Percentiles rank a stretch among this genome's conserved stretches.
Conservation (phyloP, 2,888 invertebrate species). For the Invenusta paracnida region DNA sequence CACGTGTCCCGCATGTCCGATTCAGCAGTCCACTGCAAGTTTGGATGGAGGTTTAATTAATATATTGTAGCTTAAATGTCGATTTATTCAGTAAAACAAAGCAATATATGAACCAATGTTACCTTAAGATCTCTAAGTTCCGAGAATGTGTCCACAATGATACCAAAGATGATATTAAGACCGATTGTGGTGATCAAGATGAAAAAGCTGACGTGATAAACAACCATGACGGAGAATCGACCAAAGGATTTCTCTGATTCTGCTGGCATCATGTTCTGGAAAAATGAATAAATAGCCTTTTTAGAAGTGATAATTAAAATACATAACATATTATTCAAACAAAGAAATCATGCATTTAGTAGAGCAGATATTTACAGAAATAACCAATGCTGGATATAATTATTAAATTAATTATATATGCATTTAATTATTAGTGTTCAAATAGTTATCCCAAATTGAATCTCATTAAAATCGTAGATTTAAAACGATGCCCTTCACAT, state of each 20-base stretch:
- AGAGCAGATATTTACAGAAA: too few relatives aligned
- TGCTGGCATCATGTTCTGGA: conserved; percentile 47
- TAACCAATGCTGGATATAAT: too few relatives aligned
- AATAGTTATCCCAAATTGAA: too few relatives aligned
- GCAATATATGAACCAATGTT: background rate
- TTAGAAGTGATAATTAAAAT: too few relatives aligned
- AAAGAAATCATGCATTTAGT: background rate
- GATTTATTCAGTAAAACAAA: background rate
- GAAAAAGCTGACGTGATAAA: conserved; percentile 60
- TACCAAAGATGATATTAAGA: conserved; percentile 61
- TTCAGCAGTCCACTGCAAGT: conserved; percentile 60
- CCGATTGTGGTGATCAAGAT: conserved; percentile 61
- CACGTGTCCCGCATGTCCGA: conserved; percentile 60
- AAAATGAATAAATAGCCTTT: conserved; percentile 27
- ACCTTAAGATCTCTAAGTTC: conserved; percentile 60
- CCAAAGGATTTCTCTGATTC: conserved; percentile 50
- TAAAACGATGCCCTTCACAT: too few relatives aligned
- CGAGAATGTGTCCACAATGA: conserved; percentile 61
- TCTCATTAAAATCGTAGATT: too few relatives aligned
- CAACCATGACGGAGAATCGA: conserved; percentile 55
- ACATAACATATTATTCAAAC: background rate
- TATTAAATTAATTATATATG: too few relatives aligned
- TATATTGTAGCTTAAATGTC: conserved; percentile 14
- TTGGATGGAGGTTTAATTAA: too few relatives aligned
- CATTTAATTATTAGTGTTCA: too few relatives aligned